Evolutionary conservation across 2,113 vertebrate genomes (phyloP), one percentile per base, ranked within the genome.

Genomic region (Herpetotheres cachinnans): DNA sequence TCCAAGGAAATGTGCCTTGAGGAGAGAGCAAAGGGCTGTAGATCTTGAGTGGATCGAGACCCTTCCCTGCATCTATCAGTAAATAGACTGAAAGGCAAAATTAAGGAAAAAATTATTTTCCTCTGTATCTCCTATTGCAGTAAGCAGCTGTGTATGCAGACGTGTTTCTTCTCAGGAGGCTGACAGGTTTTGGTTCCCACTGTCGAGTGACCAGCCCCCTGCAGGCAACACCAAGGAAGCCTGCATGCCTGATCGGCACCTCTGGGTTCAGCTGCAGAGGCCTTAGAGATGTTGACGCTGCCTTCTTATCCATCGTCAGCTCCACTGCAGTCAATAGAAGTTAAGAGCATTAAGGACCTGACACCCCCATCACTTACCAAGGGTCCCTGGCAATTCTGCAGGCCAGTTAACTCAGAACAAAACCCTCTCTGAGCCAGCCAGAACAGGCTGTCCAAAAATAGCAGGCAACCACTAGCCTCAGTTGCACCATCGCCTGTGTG

Each of bases 401-500:
- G 96, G 89, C 86, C 19, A 73, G 84, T 62, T 89, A 95, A 93
- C 73, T 80, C 74, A 81, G 19, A 79, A 22, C 56, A 97, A 96
- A 97, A 97, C 56, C 71, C n/a, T 47, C 86, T 80, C 73, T 90
- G 79, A 97, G 89, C 81, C 96, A 96, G 92, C n/a, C 10, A 12
- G 88, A 89, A 96, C 78, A 92, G 49, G 73, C 70, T 70, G 79
- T 84, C 84, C 94, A 91, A 95, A 95, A 96, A 92, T 56, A 97
- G 95, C 55, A 76, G 65, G 89, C 79, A 76, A 46, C 46, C 85
- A 61, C 32, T 81, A 78, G 63, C 94, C 84, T 97, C 59, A 84
- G 89, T 65, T 97, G 81, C 90, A 96, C 81, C 46, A 82, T 18
- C 7, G 76, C 78, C 89, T 93, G 81, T 47, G 81, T 47, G 42